These are phyloP conservation scores for Collichthys lucidus DNA, from an alignment of 2,113 vertebrate species.

Conservation along the genomic window DNA sequence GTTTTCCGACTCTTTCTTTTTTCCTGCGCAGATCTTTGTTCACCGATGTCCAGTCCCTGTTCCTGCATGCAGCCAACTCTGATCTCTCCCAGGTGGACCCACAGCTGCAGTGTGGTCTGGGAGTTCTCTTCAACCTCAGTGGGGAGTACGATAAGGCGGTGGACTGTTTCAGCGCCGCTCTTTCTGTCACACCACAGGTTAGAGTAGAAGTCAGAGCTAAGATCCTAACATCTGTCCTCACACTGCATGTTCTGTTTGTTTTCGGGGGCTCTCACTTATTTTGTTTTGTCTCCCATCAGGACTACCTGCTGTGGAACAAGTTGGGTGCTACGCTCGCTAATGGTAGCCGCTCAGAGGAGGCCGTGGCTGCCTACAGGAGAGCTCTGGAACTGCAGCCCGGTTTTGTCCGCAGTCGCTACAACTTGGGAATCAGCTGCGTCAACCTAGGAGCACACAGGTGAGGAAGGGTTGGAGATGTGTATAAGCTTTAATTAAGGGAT, in stretches of 20 bases:
- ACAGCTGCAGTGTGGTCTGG: conserved; percentile 96
- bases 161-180: conserved; percentile 95
- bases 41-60: conserved; percentile 93
- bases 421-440: conserved; percentile 98
- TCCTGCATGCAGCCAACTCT: conserved; percentile 90
- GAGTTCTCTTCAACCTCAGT: conserved; percentile 98
- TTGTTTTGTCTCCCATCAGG: conserved; percentile 78
- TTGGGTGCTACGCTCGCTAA: conserved; percentile 96
- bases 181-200: conserved; percentile 93
- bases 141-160: conserved; percentile 98
- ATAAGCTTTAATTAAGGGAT: neutral
- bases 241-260: neutral
- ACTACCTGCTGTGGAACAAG: conserved; percentile 98
- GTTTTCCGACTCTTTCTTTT: neutral
- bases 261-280: neutral
- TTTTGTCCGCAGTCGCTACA: conserved; percentile 97
- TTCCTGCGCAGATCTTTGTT: conserved; percentile 87
- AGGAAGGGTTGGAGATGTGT: conserved; percentile 30
- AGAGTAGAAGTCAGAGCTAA: conserved; percentile 13
- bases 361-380: conserved; percentile 93
- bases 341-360: conserved; percentile 95
- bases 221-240: neutral
- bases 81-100: conserved; percentile 92
- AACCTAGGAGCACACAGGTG: conserved; percentile 97
- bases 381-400: conserved; percentile 96